Conservation (phyloP, 2,797 vertebrate genomes). For the Aphelocoma californica region DNA sequence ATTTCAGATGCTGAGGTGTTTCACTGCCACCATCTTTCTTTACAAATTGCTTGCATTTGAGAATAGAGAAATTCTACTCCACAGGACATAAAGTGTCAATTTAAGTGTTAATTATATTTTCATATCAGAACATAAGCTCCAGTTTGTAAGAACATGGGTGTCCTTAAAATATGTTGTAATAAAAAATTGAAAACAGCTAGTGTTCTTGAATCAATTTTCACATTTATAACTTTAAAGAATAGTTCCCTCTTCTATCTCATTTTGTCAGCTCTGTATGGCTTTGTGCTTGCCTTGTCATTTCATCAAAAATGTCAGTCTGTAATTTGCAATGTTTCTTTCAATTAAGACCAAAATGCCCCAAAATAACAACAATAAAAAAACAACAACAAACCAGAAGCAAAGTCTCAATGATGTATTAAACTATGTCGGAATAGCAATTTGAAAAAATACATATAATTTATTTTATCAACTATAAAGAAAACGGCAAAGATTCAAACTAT, state of each 20-base stretch:
- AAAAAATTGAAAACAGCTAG: constrained; percentile 71
- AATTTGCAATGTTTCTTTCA: constrained; percentile 41
- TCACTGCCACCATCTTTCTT: not conserved
- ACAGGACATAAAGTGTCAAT: constrained; percentile 33
- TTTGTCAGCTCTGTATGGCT: constrained; percentile 26
- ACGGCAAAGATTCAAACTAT: constrained; percentile 24
- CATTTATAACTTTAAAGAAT: constrained; percentile 67
- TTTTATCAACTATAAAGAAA: constrained; percentile 38
- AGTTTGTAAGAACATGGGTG: constrained; percentile 57
- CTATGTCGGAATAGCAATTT: not conserved
- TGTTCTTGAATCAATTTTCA: constrained; percentile 74
- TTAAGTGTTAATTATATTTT: constrained; percentile 74
- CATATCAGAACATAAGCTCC: constrained; percentile 62
- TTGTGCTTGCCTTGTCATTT: constrained; percentile 39
- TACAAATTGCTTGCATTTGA: not conserved
- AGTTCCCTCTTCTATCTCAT: constrained; percentile 47
- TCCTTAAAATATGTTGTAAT: constrained; percentile 60
- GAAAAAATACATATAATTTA: constrained; percentile 11
- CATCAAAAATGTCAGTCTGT: constrained; percentile 32
- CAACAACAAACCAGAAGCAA: not conserved
- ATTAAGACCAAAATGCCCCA: constrained; percentile 20
- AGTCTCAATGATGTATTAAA: not conserved
- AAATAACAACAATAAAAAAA: not conserved
- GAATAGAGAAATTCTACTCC: constrained; percentile 4
- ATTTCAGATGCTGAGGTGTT: not conserved